These are phyloP conservation scores for Bergia sp. DNA, from an alignment of 92 coral and sea anemone genomes.

Conservation along the genomic window DNA sequence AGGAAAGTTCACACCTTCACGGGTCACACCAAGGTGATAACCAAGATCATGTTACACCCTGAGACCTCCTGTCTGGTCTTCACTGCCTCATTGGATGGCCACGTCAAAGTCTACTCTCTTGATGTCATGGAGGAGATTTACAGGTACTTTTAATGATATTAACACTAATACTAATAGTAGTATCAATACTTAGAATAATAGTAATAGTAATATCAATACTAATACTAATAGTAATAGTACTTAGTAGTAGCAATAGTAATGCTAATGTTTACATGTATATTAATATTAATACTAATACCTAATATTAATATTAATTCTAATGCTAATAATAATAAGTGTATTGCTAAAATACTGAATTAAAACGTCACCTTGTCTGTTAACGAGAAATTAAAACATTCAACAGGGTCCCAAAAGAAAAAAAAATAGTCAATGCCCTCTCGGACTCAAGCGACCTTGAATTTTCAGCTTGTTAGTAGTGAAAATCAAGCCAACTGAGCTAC, in stretches of 20 bases:
- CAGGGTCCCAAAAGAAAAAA: no score
- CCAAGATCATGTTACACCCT: slow-evolving; percentile 89
- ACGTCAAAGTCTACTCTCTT: slow-evolving; percentile 87
- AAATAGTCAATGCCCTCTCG: no score
- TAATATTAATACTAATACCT: background rate
- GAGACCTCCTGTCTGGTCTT: slow-evolving; percentile 84
- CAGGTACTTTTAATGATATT: slow-evolving; percentile 55
- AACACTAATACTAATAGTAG: background rate
- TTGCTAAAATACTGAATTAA: no score
- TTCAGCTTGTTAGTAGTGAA: no score
- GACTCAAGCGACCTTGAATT: no score
- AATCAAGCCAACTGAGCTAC: no score
- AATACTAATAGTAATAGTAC: background rate
- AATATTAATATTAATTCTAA: no score
- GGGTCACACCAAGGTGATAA: slow-evolving; percentile 86
- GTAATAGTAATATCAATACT: background rate
- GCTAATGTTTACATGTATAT: background rate
- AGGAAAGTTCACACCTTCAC: slow-evolving; percentile 82
- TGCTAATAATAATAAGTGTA: no score
- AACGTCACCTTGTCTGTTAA: no score
- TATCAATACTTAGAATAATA: background rate
- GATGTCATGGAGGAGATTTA: slow-evolving; percentile 96
- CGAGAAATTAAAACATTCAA: no score
- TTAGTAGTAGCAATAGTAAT: background rate
- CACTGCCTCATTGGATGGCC: slow-evolving; percentile 95